phyloP scores from a whole-genome alignment of 2,797 vertebrate species.

The Peromyscus eremicus region DNA sequence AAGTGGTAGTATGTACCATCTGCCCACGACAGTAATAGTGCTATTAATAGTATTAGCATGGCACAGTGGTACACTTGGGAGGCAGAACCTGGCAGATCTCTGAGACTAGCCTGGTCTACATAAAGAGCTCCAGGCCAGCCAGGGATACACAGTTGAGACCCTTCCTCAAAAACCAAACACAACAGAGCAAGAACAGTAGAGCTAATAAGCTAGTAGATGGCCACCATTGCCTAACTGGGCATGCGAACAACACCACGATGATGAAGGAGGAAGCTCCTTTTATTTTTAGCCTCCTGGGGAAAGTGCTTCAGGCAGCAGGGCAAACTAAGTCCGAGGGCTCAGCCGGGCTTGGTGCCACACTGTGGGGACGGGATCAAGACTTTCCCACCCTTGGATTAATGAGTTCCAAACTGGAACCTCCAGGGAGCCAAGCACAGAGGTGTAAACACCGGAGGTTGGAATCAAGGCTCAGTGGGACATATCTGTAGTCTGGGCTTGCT shows the following conservation, averaged over 20 bases:
- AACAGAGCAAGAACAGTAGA: background rate
- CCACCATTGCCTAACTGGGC: background rate
- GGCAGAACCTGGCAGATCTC: background rate
- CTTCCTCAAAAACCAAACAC: background rate
- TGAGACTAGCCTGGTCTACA: background rate
- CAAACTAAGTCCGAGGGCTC: background rate
- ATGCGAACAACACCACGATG: fast-evolving
- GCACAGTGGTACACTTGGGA: background rate
- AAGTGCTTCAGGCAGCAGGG: background rate
- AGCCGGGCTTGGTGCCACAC: background rate
- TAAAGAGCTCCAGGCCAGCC: background rate
- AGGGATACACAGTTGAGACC: background rate
- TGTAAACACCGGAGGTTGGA: background rate
- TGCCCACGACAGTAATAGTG: background rate
- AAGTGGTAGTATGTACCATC: background rate
- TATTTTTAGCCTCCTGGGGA: background rate
- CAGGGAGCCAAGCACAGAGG: background rate
- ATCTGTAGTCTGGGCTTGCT: background rate
- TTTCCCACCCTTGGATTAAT: background rate
- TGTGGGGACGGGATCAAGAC: background rate
- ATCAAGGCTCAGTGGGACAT: background rate
- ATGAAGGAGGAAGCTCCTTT: background rate
- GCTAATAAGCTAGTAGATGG: background rate
- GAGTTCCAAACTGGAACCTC: background rate
- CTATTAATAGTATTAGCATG: background rate